A percentile compares a stretch with the other conserved stretches of the same genome.
These are phyloP conservation scores for Speoplatyrhinus poulsoni DNA, from an alignment of 2,113 vertebrate genomes.

Conservation along the genomic window DNA sequence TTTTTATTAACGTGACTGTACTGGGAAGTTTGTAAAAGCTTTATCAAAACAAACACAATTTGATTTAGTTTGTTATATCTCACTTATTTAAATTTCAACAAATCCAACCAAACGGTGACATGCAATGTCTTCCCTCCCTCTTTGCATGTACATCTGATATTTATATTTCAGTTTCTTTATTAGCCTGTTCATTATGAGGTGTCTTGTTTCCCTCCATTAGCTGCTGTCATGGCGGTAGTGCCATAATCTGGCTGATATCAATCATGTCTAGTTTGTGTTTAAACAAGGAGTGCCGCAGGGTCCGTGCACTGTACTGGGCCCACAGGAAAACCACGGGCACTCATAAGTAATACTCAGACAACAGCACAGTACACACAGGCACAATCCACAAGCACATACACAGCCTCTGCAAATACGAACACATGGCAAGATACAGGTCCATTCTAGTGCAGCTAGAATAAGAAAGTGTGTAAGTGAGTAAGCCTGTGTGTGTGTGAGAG, in stretches of 20 bases:
- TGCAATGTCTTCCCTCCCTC: slow-evolving; percentile 9
- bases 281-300: slow-evolving; percentile 38
- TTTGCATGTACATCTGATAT: slow-evolving; percentile 28
- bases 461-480: not conserved
- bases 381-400: not conserved
- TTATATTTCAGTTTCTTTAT: slow-evolving; percentile 67
- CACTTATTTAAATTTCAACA: not conserved
- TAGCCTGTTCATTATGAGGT: slow-evolving; percentile 70
- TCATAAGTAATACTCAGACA: slow-evolving; percentile 16
- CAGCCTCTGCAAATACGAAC: slow-evolving; percentile 13
- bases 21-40: no score
- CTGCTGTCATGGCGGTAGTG: slow-evolving; percentile 62
- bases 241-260: slow-evolving; percentile 66
- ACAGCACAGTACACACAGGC: not conserved
- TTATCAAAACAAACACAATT: not conserved
- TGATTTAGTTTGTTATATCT: not conserved
- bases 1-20: no score
- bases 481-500: not conserved
- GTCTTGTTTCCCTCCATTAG: slow-evolving; percentile 67
- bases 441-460: not conserved
- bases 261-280: slow-evolving; percentile 59
- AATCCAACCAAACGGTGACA: slow-evolving; percentile 18
- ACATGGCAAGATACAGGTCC: not conserved
- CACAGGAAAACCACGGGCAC: slow-evolving; percentile 23
- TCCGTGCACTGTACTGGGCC: slow-evolving; percentile 17